Conservation (phyloP, 2,113 vertebrate genomes). For the Tachysurus fulvidraco region DNA sequence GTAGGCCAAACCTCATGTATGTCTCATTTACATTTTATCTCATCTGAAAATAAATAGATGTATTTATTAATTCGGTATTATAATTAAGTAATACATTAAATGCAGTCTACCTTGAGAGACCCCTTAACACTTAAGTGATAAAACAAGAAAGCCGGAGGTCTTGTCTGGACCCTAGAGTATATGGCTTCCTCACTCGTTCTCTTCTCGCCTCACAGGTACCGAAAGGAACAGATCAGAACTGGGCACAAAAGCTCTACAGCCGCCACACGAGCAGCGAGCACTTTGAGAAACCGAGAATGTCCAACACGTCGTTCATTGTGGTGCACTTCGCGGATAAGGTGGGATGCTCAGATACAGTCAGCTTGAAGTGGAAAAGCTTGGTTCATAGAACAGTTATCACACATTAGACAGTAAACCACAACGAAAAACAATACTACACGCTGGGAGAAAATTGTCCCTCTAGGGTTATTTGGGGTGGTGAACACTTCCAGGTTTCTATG, state of each 20-base stretch:
- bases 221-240: slow-evolving; percentile 89
- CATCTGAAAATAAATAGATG: background rate
- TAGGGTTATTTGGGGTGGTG: background rate
- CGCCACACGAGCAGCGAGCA: slow-evolving; percentile 76
- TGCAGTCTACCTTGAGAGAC: slow-evolving; percentile 4
- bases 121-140: slow-evolving; percentile 52
- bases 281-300: slow-evolving; percentile 91
- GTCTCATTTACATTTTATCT: slow-evolving; percentile 27
- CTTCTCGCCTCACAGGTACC: slow-evolving; percentile 75
- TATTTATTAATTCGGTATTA: background rate
- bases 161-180: background rate
- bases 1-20: background rate
- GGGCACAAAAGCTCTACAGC: slow-evolving; percentile 87
- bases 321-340: slow-evolving; percentile 90
- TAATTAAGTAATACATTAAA: slow-evolving; percentile 34
- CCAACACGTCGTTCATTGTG: slow-evolving; percentile 84
- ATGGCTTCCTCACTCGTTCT: background rate
- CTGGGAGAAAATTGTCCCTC: background rate
- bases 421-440: background rate
- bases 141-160: background rate
- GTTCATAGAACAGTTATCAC: background rate
- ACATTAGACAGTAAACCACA: background rate
- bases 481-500: background rate
- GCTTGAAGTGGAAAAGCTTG: background rate
- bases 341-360: background rate